Conservation (phyloP, 2,797 vertebrate species). For the Mormyrops boulengeri region DNA sequence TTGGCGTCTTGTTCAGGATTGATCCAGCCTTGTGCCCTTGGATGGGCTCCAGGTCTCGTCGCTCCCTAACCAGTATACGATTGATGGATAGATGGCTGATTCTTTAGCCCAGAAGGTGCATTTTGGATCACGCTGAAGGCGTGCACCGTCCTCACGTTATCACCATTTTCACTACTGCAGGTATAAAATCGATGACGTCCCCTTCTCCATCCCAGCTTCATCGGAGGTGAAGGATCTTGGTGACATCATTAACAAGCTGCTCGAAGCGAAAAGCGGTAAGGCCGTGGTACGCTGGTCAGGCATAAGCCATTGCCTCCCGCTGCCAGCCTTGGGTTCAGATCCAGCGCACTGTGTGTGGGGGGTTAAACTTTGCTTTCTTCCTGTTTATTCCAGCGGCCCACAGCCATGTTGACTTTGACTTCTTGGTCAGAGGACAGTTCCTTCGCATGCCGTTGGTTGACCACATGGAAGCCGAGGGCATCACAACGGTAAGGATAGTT, state of each 20-base stretch:
- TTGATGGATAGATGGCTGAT: not conserved
- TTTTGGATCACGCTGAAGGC: not conserved
- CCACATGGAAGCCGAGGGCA: slow-evolving; percentile 85
- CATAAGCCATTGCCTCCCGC: not conserved
- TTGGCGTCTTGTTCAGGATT: not conserved
- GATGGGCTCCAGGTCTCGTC: not conserved
- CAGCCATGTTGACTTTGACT: slow-evolving; percentile 91
- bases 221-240: slow-evolving; percentile 83
- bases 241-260: slow-evolving; percentile 86
- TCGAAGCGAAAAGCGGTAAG: slow-evolving; percentile 77
- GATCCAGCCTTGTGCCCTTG: not conserved
- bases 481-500: slow-evolving; percentile 74
- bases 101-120: not conserved
- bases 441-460: slow-evolving; percentile 71
- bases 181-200: slow-evolving; percentile 80
- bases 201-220: slow-evolving; percentile 85
- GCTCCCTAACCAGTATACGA: not conserved
- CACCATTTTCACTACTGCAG: slow-evolving; percentile 43
- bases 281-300: not conserved
- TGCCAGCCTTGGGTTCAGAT: not conserved
- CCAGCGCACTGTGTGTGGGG: not conserved
- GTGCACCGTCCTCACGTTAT: not conserved
- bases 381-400: slow-evolving; percentile 66
- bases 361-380: not conserved
- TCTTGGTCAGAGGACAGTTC: slow-evolving; percentile 89